phyloP scores from a whole-genome alignment of 2,888 invertebrate species.

The Epinotia brunnichana region DNA sequence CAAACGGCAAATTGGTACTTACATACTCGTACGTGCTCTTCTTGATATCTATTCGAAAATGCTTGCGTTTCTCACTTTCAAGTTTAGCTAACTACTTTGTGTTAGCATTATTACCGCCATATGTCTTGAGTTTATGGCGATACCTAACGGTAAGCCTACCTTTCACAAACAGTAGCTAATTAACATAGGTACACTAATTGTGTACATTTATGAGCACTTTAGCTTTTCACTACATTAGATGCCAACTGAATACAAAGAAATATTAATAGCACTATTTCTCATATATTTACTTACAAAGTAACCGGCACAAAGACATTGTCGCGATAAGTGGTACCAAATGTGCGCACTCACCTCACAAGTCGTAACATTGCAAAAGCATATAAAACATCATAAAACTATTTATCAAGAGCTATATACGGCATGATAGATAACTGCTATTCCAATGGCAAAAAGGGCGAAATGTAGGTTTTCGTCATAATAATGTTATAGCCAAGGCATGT shows the following conservation, averaged over 20 bases:
- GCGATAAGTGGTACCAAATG: slow-evolving; percentile 33
- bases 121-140: neutral
- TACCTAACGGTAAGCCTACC: no score
- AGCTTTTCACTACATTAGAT: neutral
- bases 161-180: neutral
- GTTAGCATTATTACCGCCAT: neutral
- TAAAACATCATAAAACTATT: slow-evolving; percentile 44
- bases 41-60: neutral
- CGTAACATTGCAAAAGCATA: slow-evolving; percentile 43
- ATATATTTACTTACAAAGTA: slow-evolving; percentile 31
- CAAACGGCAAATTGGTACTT: neutral
- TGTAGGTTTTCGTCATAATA: slow-evolving; percentile 70
- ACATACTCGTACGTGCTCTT: neutral
- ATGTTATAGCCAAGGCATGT: slow-evolving; percentile 67
- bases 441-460: slow-evolving; percentile 64
- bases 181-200: neutral
- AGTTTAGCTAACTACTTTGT: neutral
- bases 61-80: slow-evolving; percentile 1
- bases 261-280: neutral
- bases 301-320: slow-evolving; percentile 23
- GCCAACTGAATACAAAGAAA: slow-evolving; percentile 3
- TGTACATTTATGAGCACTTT: neutral
- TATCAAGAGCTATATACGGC: slow-evolving; percentile 52
- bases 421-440: slow-evolving; percentile 66
- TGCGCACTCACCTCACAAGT: slow-evolving; percentile 35